Percentiles rank a stretch among this genome's conserved stretches.
phyloP scores from a whole-genome alignment of 2,888 invertebrate species.

The Podotricha telesiphe region DNA sequence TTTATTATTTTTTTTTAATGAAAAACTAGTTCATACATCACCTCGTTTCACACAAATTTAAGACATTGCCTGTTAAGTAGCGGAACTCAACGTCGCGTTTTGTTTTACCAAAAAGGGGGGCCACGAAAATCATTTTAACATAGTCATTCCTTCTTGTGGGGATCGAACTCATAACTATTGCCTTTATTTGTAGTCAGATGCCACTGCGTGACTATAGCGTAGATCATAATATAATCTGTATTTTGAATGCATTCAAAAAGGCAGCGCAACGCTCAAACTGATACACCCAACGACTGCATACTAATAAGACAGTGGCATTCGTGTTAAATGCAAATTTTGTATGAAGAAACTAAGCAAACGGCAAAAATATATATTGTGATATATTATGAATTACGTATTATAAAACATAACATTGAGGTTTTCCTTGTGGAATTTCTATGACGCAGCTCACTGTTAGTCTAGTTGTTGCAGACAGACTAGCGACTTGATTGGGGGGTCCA shows the following conservation, averaged over 20 bases:
- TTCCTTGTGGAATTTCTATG: slow-evolving; percentile 9
- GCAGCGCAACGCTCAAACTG: slow-evolving; percentile 32
- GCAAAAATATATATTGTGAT: background rate
- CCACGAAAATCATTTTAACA: no score
- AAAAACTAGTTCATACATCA: no score
- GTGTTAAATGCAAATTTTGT: slow-evolving; percentile 13
- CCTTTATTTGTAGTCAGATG: background rate
- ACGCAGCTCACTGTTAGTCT: background rate
- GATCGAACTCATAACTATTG: background rate
- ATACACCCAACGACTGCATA: slow-evolving; percentile 18
- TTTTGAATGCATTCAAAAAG: slow-evolving; percentile 18
- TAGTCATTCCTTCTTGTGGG: background rate
- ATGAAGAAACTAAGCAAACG: slow-evolving; percentile 4
- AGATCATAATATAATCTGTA: slow-evolving; percentile 15
- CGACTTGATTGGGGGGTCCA: background rate
- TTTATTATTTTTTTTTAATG: no score
- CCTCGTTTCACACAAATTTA: no score
- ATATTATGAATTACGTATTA: background rate
- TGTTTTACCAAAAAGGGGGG: no score
- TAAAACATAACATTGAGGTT: background rate
- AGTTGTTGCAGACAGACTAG: no score
- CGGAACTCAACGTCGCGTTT: no score
- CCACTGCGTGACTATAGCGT: background rate
- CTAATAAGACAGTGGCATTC: slow-evolving; percentile 17
- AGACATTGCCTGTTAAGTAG: no score